A percentile compares a stretch with the other conserved stretches of the same genome.
These are phyloP conservation scores for Ancistrus triradiatus DNA, from an alignment of 2,113 vertebrate genomes.

Conservation along the genomic window DNA sequence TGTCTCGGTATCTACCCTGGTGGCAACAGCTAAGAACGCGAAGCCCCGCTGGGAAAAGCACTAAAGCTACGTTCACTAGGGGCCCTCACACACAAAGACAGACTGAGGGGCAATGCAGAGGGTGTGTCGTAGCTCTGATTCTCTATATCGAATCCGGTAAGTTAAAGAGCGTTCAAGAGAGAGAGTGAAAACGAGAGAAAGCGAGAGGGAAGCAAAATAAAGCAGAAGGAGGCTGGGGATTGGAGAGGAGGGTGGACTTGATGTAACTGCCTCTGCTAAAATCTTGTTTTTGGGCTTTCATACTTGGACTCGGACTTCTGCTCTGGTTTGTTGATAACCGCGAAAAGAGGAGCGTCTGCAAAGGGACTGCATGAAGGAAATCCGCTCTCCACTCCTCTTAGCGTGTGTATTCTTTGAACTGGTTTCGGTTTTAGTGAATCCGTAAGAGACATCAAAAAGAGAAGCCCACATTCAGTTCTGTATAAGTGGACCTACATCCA, in stretches of 20 bases:
- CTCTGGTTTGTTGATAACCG: too few relatives aligned
- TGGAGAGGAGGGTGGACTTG: conserved; percentile 50
- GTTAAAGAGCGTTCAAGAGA: conserved; percentile 43
- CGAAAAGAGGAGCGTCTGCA: conserved; percentile 54
- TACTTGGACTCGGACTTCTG: conserved; percentile 67
- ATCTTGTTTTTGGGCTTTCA: conserved; percentile 62
- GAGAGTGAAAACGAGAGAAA: conserved; percentile 43
- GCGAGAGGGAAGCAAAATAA: conserved; percentile 16
- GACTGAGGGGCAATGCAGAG: conserved; percentile 35
- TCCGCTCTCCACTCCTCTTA: conserved; percentile 47
- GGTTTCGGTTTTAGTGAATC: conserved; percentile 42
- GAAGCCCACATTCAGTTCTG: too few relatives aligned
- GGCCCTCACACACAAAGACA: not conserved
- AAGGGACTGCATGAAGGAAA: conserved; percentile 49
- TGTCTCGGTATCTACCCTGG: conserved; percentile 20
- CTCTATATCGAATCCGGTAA: conserved; percentile 65
- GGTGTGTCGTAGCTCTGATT: conserved; percentile 36
- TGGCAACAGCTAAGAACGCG: conserved; percentile 14
- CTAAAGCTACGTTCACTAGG: not conserved
- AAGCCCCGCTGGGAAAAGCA: conserved; percentile 17
- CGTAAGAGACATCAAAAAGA: too few relatives aligned
- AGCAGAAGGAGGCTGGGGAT: conserved; percentile 20
- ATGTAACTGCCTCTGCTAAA: conserved; percentile 74
- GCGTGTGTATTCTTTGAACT: too few relatives aligned
- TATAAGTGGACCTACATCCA: conserved; percentile 60